Percentiles rank a stretch among this genome's conserved stretches.
These are phyloP conservation scores for Enoplosus armatus DNA, from an alignment of 2,797 vertebrate species.

Conservation along the genomic window DNA sequence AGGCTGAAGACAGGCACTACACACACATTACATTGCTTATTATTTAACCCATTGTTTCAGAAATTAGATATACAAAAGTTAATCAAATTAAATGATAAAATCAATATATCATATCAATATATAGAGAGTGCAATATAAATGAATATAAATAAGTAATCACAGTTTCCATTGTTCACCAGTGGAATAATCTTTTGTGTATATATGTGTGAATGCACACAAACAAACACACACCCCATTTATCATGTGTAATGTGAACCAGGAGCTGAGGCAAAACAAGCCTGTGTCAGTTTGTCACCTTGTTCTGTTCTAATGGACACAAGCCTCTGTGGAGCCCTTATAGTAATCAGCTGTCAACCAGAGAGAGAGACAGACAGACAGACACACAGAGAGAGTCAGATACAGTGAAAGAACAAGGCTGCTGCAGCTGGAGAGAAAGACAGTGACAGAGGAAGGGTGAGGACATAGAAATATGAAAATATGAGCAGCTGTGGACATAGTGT, in stretches of 20 bases:
- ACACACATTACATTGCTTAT: background rate
- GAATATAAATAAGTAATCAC: background rate
- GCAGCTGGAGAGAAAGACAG: background rate
- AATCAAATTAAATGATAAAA: no score
- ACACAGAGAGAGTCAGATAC: background rate
- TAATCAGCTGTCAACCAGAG: conserved; percentile 60
- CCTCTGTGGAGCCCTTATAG: conserved; percentile 46
- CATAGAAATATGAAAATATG: conserved; percentile 31
- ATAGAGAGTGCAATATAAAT: no score
- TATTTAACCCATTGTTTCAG: background rate
- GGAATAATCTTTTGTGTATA: background rate
- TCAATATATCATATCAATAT: no score
- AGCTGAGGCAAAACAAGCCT: conserved; percentile 35
- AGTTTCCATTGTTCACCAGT: background rate
- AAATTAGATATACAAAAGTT: background rate
- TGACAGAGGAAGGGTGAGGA: background rate
- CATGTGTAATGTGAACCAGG: conserved; percentile 43
- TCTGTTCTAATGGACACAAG: conserved; percentile 63
- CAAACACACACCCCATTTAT: conserved; percentile 11
- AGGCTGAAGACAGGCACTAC: background rate
- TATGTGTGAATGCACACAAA: conserved; percentile 5
- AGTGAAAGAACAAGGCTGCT: background rate
- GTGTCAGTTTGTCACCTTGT: conserved; percentile 71
- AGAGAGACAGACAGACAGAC: background rate
- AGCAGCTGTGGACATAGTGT: conserved; percentile 48